Base-by-base conservation (phyloP, 2,888 invertebrate species). In the Cephus pygmeus region DNA sequence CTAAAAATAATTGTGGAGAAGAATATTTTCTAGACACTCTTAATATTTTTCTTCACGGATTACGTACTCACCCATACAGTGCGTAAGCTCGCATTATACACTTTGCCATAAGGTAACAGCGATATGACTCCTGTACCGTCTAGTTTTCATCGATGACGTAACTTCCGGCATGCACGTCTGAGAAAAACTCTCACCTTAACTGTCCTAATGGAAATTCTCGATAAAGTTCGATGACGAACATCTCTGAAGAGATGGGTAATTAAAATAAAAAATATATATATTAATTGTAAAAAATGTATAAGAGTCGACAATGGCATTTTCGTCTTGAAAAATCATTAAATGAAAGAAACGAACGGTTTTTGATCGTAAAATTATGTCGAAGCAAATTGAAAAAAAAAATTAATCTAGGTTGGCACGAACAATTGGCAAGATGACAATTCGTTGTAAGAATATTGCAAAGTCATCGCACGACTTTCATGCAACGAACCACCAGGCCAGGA, bases 61-160 rank as follows among this genome's bases (percentile, higher is more conserved):
- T 56, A 56, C 56, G 23, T 6, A 56, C 9, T 56, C 56, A 23
- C 9, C 56, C 23, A 9, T 56, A 56, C 6, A 56, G 56, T 9
- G 23, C 56, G 56, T 56, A 56, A 56, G 56, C 23, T 23, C 23
- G 23, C 23, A 2, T 23, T 23, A 56, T 56, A 23, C 56, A 56
- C 56, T 56, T 56, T 23, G 56, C 23, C 56, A 56, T 56, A 56
- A 0, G 23, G 23, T 56, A 56, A 56, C 23, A 4, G 23, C 23
- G 56, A 56, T 56, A 56, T 56, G 56, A n/a, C 56, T 75, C 73
- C 73, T 35, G 74, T 77, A 23, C 74, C 79, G 76, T 77, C 78
- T 76, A 83, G 82, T 85, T 85, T 86, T 86, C 85, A 85, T 86
- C 82, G 83, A 77, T 86, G 83, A 84, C 79, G 85, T 84, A 87